Percentiles rank a stretch among this genome's conserved stretches.
Conservation (phyloP, 2,797 vertebrate species). For the Delichon dasypus region DNA sequence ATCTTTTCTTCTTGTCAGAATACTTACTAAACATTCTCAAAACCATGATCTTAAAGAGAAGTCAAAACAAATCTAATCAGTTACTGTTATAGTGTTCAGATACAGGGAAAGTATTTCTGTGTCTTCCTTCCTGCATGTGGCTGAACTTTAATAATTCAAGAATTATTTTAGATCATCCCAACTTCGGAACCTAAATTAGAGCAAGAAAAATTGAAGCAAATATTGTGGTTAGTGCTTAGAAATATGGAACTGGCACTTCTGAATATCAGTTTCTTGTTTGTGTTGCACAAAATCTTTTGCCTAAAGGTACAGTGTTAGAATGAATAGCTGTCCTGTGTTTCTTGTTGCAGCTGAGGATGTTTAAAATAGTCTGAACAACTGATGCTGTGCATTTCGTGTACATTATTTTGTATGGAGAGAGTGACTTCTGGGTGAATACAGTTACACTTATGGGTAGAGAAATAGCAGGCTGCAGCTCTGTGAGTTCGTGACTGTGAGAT, state of each 20-base stretch:
- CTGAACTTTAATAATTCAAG: not conserved
- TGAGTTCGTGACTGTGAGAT: not conserved
- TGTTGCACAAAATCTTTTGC: not conserved
- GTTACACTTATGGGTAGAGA: not conserved
- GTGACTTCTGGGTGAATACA: not conserved
- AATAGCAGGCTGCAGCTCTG: not conserved
- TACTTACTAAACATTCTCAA: not conserved
- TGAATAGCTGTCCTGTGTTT: not conserved
- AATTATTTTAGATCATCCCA: not conserved
- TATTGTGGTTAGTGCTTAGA: not conserved
- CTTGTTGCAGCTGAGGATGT: not conserved
- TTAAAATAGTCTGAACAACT: not conserved
- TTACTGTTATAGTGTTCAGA: not conserved
- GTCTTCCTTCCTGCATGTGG: not conserved
- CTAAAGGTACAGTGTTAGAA: not conserved
- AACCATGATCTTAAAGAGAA: not conserved
- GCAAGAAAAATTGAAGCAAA: not conserved
- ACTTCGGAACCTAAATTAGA: not conserved
- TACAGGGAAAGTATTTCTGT: not conserved
- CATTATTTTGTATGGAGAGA: not conserved
- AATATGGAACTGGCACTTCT: not conserved
- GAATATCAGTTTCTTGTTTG: not conserved
- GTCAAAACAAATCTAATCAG: not conserved
- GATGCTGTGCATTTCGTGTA: not conserved
- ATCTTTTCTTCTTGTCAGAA: not conserved